phyloP scores from a whole-genome alignment of 2,888 invertebrate species.

The Acrobasis suavella region DNA sequence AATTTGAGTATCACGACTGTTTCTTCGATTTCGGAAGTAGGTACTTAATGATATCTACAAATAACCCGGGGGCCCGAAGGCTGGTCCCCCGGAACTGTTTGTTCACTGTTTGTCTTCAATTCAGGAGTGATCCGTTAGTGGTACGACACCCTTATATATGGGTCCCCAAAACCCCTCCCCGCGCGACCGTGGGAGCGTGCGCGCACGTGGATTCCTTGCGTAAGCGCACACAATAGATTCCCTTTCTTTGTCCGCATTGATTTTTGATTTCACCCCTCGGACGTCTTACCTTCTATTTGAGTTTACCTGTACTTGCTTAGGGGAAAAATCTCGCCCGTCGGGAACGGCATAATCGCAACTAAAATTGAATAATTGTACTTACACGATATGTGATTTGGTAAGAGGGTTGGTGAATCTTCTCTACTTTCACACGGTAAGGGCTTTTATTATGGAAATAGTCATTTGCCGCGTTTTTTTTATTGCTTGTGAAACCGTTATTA shows the following conservation, averaged over 20 bases:
- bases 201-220: slow-evolving; percentile 77
- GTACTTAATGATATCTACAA: not conserved
- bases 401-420: slow-evolving; percentile 58
- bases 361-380: slow-evolving; percentile 67
- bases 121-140: slow-evolving; percentile 62
- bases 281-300: slow-evolving; percentile 74
- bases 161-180: slow-evolving; percentile 58
- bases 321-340: slow-evolving; percentile 76
- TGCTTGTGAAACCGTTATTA: slow-evolving; percentile 34
- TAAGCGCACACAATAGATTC: slow-evolving; percentile 71
- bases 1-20: not conserved
- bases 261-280: slow-evolving; percentile 74
- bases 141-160: slow-evolving; percentile 60
- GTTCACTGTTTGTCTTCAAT: slow-evolving; percentile 54
- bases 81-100: slow-evolving; percentile 64
- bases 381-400: slow-evolving; percentile 55
- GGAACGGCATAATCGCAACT: slow-evolving; percentile 71
- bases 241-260: slow-evolving; percentile 71
- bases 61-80: slow-evolving; percentile 51
- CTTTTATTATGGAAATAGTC: slow-evolving; percentile 20
- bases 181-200: slow-evolving; percentile 68
- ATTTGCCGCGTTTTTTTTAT: slow-evolving; percentile 26
- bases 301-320: slow-evolving; percentile 70
- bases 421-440: slow-evolving; percentile 69
- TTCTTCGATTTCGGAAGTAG: not conserved